Conservation (phyloP, 2,797 vertebrate genomes). For the Sandelia bainsii region DNA sequence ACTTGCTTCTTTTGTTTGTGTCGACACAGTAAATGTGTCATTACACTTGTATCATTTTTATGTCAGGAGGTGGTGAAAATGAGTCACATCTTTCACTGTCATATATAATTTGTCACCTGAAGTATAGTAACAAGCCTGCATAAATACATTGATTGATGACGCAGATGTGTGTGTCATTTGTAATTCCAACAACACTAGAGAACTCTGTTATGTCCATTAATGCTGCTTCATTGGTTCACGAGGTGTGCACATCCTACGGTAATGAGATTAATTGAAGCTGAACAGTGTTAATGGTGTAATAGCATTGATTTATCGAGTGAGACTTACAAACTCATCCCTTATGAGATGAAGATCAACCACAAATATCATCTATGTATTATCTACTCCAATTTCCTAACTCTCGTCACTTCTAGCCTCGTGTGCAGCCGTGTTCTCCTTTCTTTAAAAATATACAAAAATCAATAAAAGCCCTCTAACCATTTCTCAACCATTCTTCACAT, state of each 20-base stretch:
- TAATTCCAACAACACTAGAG: constrained; percentile 18
- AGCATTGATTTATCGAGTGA: constrained; percentile 47
- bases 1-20: background rate
- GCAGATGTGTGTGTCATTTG: background rate
- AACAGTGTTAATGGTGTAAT: constrained; percentile 44
- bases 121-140: background rate
- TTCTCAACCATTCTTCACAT: background rate
- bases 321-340: constrained; percentile 37
- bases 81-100: background rate
- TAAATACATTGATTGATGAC: constrained; percentile 12
- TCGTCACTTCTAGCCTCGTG: background rate
- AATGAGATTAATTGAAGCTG: constrained; percentile 42
- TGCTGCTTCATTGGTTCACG: constrained; percentile 18
- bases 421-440: constrained; percentile 7
- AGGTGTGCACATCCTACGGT: constrained; percentile 22
- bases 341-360: constrained; percentile 40
- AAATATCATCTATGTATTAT: constrained; percentile 23
- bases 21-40: background rate
- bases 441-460: constrained; percentile 17
- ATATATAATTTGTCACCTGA: background rate
- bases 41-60: background rate
- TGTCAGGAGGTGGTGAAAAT: constrained; percentile 3
- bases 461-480: constrained; percentile 5
- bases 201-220: constrained; percentile 19
- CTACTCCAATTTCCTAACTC: background rate